A percentile compares a stretch with the other conserved stretches of the same genome.
phyloP scores from a whole-genome alignment of 2,888 invertebrate species.

The Sericinus montela region DNA sequence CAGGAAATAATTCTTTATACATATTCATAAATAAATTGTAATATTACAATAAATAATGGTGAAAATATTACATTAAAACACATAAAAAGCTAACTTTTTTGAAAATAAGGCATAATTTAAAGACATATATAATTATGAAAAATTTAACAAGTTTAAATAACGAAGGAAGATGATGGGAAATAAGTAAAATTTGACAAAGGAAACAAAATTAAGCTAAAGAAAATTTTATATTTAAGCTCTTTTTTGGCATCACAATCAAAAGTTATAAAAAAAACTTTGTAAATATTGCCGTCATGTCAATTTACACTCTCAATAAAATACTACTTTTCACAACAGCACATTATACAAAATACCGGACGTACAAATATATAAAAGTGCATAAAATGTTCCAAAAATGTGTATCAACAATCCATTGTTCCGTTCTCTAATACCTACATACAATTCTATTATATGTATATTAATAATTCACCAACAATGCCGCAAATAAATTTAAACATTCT shows the following conservation, averaged over 20 bases:
- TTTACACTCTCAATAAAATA: conserved; percentile 24
- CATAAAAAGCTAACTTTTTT: no score
- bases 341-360: conserved; percentile 60
- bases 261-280: conserved; percentile 7
- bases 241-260: not conserved
- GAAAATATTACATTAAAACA: no score
- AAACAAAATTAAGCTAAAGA: not conserved
- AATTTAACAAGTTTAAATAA: no score
- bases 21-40: no score
- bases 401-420: conserved; percentile 49
- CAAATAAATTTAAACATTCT: conserved; percentile 31
- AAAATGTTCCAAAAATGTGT: conserved; percentile 76
- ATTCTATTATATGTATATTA: conserved; percentile 23
- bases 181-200: conserved; percentile 25
- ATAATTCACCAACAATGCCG: conserved; percentile 31
- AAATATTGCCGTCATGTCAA: conserved; percentile 1
- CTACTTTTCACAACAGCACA: conserved; percentile 56
- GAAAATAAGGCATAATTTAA: no score
- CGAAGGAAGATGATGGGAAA: no score
- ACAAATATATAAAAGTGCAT: conserved; percentile 77
- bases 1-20: no score
- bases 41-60: no score
- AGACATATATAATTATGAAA: no score
- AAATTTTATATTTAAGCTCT: conserved; percentile 7
- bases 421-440: conserved; percentile 34